Evolutionary conservation across 2,888 invertebrate species (phyloP).

Genomic region (Malachius bipustulatus): DNA sequence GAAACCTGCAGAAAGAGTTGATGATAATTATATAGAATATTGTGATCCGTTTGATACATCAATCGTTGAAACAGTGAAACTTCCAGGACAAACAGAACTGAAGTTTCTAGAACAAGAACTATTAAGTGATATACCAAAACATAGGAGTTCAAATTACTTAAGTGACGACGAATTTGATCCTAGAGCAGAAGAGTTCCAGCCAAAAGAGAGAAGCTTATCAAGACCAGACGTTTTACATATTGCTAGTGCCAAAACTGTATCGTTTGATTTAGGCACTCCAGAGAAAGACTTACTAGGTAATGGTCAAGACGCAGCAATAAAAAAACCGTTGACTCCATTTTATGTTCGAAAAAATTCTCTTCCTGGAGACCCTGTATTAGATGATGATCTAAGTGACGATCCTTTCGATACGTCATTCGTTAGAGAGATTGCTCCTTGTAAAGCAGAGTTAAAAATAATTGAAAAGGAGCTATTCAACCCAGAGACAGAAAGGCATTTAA

Average conservation of each 20-base stretch:
- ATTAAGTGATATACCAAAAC: constrained; percentile 42
- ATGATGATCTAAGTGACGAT: constrained; percentile 41
- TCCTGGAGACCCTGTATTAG: constrained; percentile 42
- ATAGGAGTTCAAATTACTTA: constrained; percentile 35
- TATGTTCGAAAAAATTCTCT: constrained; percentile 55
- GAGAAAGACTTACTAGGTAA: constrained; percentile 43
- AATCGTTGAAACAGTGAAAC: constrained; percentile 54
- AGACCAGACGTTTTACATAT: constrained; percentile 47
- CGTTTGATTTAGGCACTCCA: constrained; percentile 46
- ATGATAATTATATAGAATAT: constrained; percentile 44
- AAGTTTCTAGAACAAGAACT: constrained; percentile 69
- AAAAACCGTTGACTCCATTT: constrained; percentile 71
- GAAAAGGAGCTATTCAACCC: constrained; percentile 41
- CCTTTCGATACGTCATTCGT: constrained; percentile 57
- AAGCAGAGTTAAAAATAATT: constrained; percentile 44
- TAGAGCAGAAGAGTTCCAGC: constrained; percentile 46
- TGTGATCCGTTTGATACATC: constrained; percentile 84
- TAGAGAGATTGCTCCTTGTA: constrained; percentile 40
- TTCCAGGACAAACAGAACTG: constrained; percentile 66
- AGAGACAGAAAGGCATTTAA: constrained; percentile 33
- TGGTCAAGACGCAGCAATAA: constrained; percentile 47
- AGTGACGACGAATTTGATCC: constrained; percentile 79
- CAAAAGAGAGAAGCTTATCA: constrained; percentile 41
- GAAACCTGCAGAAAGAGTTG: constrained; percentile 43
- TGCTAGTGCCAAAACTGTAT: constrained; percentile 38